Base-by-base conservation (phyloP, 2,113 vertebrate genomes). In the Dolichallabes microphthalmus region DNA sequence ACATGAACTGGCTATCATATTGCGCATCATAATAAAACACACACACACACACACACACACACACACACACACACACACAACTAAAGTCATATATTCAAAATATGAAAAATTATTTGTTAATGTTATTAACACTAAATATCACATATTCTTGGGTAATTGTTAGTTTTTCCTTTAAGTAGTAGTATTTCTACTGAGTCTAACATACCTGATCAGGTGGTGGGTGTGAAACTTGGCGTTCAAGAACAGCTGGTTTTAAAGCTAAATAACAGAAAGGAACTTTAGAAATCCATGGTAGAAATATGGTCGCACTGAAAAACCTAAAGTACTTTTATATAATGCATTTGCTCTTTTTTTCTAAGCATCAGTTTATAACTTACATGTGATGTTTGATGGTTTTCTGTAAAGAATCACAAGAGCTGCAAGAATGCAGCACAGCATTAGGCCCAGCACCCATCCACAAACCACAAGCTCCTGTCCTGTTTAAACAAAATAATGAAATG, bases 181-280 rank as follows among this genome's bases (percentile, higher is more conserved):
- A 3, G 4, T 32, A 80, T 45, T 64, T 82, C 5, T n/a, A 52
- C 22, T n/a, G 2, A 61, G 20, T 17, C n/a, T 66, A 64, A 30
- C 12, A 77, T 77, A 87, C 83, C 63, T 85, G 82, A 58, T 77
- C 57, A 58, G 22, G 50, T 66, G 53, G 5, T 52, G 58, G 69
- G 53, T 17, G 14, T 57, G 71, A 58, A 57, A 35, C 30, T 71
- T 45, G 60, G 27, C 52, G 52, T 85, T 32, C 53, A 77, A n/a
- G 27, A 55, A n/a, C 61, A 19, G 39, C n/a, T 20, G 12, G 32
- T 85, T 85, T 85, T 25, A 87, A 77, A 69, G 78, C 78, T 85
- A 55, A 82, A 87, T 60, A 66, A 82, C 14, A 78, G 13, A 20
- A 27, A 63, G 9, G 45, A 35, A 53, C 11, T 68, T 32, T 17